Percentiles rank a stretch among this genome's conserved stretches.
phyloP scores from a whole-genome alignment of 2,113 vertebrate species.

The Hippolais icterina region DNA sequence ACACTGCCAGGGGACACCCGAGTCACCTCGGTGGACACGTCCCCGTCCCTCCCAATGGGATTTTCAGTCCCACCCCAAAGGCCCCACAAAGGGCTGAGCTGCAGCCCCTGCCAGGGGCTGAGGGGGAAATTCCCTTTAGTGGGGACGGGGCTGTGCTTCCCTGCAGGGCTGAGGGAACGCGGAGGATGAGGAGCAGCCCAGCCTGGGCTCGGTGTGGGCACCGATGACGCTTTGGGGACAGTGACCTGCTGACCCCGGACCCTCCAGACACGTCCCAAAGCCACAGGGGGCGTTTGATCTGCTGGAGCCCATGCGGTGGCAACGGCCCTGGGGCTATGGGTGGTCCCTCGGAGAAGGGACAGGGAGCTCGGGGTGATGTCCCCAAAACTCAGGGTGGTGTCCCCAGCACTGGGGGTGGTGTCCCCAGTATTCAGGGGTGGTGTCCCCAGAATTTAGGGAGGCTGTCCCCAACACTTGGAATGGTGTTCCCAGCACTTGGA shows the following conservation, averaged over 20 bases:
- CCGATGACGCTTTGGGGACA: not conserved
- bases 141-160: not conserved
- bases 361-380: accelerated
- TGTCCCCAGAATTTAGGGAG: no score
- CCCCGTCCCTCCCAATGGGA: not conserved
- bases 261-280: not conserved
- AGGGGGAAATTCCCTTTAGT: not conserved
- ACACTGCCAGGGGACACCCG: no score
- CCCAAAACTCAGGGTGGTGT: not conserved
- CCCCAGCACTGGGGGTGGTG: not conserved
- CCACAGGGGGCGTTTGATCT: not conserved
- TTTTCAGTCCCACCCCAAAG: not conserved
- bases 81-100: not conserved
- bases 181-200: not conserved
- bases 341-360: not conserved
- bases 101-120: not conserved
- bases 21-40: not conserved
- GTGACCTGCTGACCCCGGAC: not conserved
- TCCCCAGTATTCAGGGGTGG: no score
- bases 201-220: not conserved
- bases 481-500: no score
- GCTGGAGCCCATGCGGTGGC: not conserved
- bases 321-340: not conserved
- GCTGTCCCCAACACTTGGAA: no score
- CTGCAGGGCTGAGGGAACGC: not conserved